These are phyloP conservation scores for Meandrusa payeni DNA, from an alignment of 2,888 invertebrate genomes.

Conservation along the genomic window DNA sequence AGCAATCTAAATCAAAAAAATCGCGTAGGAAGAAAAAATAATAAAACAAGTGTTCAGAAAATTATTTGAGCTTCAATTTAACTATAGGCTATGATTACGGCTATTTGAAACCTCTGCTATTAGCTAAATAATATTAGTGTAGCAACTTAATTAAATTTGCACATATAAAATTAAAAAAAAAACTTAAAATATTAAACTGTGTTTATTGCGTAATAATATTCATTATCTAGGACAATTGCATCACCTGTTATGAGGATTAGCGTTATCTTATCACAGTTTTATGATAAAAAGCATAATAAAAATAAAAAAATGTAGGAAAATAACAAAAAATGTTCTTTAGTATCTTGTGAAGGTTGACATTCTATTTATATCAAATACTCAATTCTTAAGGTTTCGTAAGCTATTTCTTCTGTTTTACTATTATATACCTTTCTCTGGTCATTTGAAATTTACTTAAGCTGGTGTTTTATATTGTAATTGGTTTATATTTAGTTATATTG, in stretches of 20 bases:
- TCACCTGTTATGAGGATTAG: constrained; percentile 43
- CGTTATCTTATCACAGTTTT: constrained; percentile 46
- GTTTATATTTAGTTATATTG: no score
- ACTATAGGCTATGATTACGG: constrained; percentile 31
- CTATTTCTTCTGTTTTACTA: no score
- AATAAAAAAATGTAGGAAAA: constrained; percentile 65
- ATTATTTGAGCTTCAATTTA: constrained; percentile 42
- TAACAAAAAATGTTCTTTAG: constrained; percentile 52
- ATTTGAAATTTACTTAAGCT: no score
- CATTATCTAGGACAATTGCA: constrained; percentile 32
- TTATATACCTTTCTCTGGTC: no score
- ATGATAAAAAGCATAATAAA: constrained; percentile 57
- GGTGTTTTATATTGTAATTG: no score
- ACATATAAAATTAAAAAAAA: constrained; percentile 23
- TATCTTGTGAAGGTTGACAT: constrained; percentile 43
- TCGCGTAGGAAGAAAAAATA: constrained; percentile 83
- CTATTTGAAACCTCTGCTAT: constrained; percentile 46
- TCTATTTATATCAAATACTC: not conserved
- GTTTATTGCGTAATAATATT: constrained; percentile 15
- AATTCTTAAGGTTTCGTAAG: no score
- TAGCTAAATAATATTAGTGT: constrained; percentile 42
- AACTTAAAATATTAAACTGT: constrained; percentile 16
- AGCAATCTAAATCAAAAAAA: constrained; percentile 77
- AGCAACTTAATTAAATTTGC: constrained; percentile 38
- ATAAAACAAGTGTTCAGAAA: constrained; percentile 54